Evolutionary conservation across 2,888 invertebrate species (phyloP), one percentile per base, ranked within the genome.

Genomic region (Drosophila longiperda): DNA sequence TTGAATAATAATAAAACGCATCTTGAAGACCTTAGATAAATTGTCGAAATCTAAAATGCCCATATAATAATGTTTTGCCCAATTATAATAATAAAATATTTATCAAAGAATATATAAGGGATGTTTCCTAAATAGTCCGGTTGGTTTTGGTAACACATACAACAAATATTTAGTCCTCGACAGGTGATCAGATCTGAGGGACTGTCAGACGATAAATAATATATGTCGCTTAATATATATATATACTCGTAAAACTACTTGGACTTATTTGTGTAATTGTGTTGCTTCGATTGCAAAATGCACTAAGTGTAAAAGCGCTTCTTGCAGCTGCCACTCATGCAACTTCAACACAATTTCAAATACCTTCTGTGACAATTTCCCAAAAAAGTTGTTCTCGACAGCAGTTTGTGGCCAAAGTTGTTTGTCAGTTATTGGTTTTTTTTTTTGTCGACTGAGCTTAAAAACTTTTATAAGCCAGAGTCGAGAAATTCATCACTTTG

Each of bases 401-500:
- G 33, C 29, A 32, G 26, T 40, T 53, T 57, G 40, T 52, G 20
- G 20, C 15, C 20, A 66, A 65, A 66, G 48, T 65, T 66, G 48
- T 26, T 66, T 38, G 8, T 32, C 53, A 45, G 53, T 53, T 36
- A 54, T 17, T 7, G n/a, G 23, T 7, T 45, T 2, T 1, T 15
- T 15, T 7, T 7, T 38, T 17, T 11, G 3, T 4, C 17, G 36
- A 55, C 60, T 42, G 52, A 34, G 55, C 50, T 70, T 42, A 40
- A 54, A 63, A 77, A 78, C 15, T 72, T 71, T 69, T n/a, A 23
- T 33, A 45, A 66, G 33, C 62, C 58, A 36, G 36, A n/a, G 42
- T 29, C 50, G 40, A 26, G 42, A 60, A 67, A 66, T 75, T 70
- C 59, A 74, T 74, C 66, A 74, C 69, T 69, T 69, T 77, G 75